Conservation (phyloP, 2,888 invertebrate species). For the Epsilonema sp. region DNA sequence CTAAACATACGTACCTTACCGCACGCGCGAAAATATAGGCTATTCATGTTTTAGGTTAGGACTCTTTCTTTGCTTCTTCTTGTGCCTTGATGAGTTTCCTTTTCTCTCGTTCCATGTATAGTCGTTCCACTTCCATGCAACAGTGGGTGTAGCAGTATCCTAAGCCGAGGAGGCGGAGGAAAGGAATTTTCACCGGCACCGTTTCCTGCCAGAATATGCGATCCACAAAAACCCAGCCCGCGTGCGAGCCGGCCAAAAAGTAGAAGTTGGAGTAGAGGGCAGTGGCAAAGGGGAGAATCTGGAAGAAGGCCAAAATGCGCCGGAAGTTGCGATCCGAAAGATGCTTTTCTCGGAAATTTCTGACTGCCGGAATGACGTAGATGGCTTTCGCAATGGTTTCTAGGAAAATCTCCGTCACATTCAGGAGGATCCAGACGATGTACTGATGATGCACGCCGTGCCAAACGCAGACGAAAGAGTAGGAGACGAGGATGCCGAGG, state of each 20-base stretch:
- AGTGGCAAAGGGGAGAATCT: conserved; percentile 21
- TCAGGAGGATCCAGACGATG: conserved; percentile 32
- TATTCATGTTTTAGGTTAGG: too few relatives aligned
- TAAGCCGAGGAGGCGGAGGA: conserved; percentile 18
- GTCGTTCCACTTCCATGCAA: conserved; percentile 16
- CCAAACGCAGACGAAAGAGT: conserved; percentile 33
- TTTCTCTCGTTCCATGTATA: conserved; percentile 9
- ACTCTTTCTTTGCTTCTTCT: too few relatives aligned
- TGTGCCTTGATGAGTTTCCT: too few relatives aligned
- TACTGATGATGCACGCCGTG: conserved; percentile 33
- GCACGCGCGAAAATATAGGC: too few relatives aligned
- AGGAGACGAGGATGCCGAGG: conserved; percentile 30
- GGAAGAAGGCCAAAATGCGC: conserved; percentile 19
- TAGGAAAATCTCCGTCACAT: conserved; percentile 31
- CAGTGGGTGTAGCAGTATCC: conserved; percentile 25
- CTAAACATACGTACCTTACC: too few relatives aligned
- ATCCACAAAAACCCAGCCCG: conserved; percentile 25
- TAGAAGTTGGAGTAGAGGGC: conserved; percentile 28
- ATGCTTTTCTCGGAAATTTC: conserved; percentile 15
- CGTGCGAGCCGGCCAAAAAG: conserved; percentile 22
- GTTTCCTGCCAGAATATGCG: conserved; percentile 26
- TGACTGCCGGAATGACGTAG: conserved; percentile 14
- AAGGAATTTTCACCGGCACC: conserved; percentile 20
- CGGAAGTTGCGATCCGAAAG: conserved; percentile 21
- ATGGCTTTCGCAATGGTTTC: conserved; percentile 25